Evolutionary conservation across 2,888 invertebrate species (phyloP), one percentile per base, ranked within the genome.

Genomic region (Synanthedon tipuliformis): DNA sequence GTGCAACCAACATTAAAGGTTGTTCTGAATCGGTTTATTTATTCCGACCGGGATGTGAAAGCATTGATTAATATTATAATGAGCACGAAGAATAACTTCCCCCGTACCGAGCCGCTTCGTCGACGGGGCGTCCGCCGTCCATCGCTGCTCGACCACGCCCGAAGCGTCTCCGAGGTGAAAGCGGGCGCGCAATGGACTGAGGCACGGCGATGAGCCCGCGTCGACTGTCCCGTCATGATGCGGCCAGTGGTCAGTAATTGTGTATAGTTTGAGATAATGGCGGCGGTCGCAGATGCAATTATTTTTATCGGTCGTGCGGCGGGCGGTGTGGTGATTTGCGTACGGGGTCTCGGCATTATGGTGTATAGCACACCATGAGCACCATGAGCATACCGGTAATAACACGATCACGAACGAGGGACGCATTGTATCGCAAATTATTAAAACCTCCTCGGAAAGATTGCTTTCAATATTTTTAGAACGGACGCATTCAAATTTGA

Each of bases 61-160:
- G 74, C 78, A 78, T 79, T 81, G 76, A 83, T 82, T 83, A 82
- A 82, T 82, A 82, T 80, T 80, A 73, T 82, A 82, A 84, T 83
- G 81, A 83, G 78, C 69, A 67, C 71, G 66, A 73, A 65, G 71
- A 60, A 69, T 68, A 69, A 63, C 64, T 56, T 61, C 60, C 69
- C 56, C n/a, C 48, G 15, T 50, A 34, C 27, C 40, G 34, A 12
- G 40, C 7, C 18, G 10, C 8, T 10, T 34, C 34, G 8, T 34
- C n/a, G 45, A 13, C 12, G 45, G 13, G 12, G n/a, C 45, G 45
- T 13, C 13, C 13, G 12, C n/a, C 45, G 7, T 12, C n/a, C 34
- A 34, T 34, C 34, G 34, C 34, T 34, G 8, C 34, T 34, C 34
- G 7, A 10, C 34, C 3, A 34, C 34, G 34, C 10, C 10, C 34